These are phyloP conservation scores for Trachelus stipa DNA, from an alignment of 2,888 invertebrate genomes.

Conservation along the genomic window DNA sequence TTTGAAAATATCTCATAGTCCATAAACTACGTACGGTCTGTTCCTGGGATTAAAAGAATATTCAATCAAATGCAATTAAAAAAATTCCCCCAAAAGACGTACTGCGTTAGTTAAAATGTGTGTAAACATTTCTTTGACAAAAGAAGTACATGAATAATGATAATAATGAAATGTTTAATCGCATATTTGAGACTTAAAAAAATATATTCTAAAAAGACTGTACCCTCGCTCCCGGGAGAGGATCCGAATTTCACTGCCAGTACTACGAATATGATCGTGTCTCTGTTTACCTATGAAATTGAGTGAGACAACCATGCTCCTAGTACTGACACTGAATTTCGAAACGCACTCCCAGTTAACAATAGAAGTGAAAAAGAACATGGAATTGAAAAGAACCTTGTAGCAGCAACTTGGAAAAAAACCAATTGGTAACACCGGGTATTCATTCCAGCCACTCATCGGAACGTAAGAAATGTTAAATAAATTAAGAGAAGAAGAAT, in stretches of 20 bases:
- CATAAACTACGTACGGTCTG: background rate
- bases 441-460: background rate
- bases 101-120: background rate
- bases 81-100: background rate
- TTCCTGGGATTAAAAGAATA: background rate
- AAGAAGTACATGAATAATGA: background rate
- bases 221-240: background rate
- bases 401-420: background rate
- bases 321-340: too few relatives aligned
- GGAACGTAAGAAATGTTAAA: background rate
- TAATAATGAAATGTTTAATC: background rate
- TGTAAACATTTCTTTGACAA: background rate
- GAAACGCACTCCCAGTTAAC: background rate
- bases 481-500: background rate
- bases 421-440: background rate
- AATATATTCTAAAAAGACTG: background rate
- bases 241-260: too few relatives aligned
- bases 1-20: background rate
- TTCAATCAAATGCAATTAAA: background rate
- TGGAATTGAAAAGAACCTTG: background rate
- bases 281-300: too few relatives aligned
- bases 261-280: too few relatives aligned
- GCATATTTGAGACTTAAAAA: background rate
- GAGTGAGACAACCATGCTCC: too few relatives aligned
- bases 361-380: background rate